A percentile compares a stretch with the other conserved stretches of the same genome.
phyloP scores from a whole-genome alignment of 2,888 invertebrate genomes.

The Dicyrtomina minuta region DNA sequence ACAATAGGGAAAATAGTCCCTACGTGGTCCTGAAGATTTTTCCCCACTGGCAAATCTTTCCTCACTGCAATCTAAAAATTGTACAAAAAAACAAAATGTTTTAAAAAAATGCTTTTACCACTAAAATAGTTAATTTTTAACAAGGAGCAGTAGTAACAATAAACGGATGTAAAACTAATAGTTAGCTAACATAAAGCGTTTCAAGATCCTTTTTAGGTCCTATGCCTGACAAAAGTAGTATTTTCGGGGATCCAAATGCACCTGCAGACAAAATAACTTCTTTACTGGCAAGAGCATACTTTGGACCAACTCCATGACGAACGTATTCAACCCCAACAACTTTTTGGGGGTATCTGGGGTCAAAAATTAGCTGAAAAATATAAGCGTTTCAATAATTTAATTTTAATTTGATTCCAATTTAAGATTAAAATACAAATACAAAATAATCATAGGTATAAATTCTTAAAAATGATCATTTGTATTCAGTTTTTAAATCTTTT shows the following conservation, averaged over 20 bases:
- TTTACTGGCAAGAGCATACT: constrained; percentile 15
- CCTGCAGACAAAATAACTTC: constrained; percentile 36
- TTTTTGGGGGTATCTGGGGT: neutral
- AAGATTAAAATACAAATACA: no score
- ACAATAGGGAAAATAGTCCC: neutral
- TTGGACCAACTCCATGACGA: neutral
- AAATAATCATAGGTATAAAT: neutral
- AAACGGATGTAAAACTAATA: no score
- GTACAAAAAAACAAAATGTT: constrained; percentile 6
- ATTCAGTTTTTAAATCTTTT: no score
- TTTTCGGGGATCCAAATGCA: constrained; percentile 29
- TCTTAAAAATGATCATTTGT: neutral
- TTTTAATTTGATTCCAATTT: no score
- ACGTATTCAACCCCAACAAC: constrained; percentile 32
- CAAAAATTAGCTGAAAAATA: constrained; percentile 26
- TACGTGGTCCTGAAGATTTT: constrained; percentile 19
- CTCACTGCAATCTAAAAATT: constrained; percentile 11
- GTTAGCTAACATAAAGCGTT: constrained; percentile 12
- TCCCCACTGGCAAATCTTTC: constrained; percentile 14
- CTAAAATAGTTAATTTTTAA: constrained; percentile 18
- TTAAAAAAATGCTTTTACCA: neutral
- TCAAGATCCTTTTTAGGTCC: constrained; percentile 25
- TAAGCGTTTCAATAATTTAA: no score
- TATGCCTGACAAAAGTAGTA: constrained; percentile 31
- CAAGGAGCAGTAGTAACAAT: no score